Evolutionary conservation across 2,888 invertebrate genomes (phyloP).

Genomic region (Tetheella fluctuosa): DNA sequence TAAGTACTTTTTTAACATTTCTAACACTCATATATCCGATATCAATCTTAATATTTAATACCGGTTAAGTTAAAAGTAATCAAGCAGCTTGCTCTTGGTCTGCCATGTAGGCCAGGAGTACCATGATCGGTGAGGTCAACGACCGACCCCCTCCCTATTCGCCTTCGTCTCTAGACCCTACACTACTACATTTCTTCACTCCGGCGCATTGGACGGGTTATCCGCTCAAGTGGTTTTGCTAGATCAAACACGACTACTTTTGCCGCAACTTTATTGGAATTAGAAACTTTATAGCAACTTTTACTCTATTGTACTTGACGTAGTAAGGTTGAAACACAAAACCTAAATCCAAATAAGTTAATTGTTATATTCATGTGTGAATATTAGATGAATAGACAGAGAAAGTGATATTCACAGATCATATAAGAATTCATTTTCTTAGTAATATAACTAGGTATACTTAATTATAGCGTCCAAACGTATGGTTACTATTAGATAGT

Average conservation of each 20-base stretch:
- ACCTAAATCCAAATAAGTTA: slow-evolving; percentile 42
- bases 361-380: slow-evolving; percentile 51
- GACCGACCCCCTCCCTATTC: slow-evolving; percentile 60
- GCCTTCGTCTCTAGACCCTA: slow-evolving; percentile 58
- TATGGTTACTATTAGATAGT: no score
- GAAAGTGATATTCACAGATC: slow-evolving; percentile 50
- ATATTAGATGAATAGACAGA: slow-evolving; percentile 46
- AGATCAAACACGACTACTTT: slow-evolving; percentile 52
- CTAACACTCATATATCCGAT: slow-evolving; percentile 10
- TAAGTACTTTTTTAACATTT: background rate
- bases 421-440: slow-evolving; percentile 16
- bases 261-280: slow-evolving; percentile 39
- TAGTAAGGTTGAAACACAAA: slow-evolving; percentile 16
- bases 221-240: slow-evolving; percentile 46
- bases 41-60: slow-evolving; percentile 1
- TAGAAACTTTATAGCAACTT: slow-evolving; percentile 39
- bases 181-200: slow-evolving; percentile 70
- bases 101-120: slow-evolving; percentile 78
- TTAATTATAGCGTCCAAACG: no score
- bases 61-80: slow-evolving; percentile 20
- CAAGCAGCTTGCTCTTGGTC: slow-evolving; percentile 34
- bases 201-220: slow-evolving; percentile 55
- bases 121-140: slow-evolving; percentile 70
- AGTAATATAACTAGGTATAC: no score
- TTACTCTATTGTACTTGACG: slow-evolving; percentile 8